Conservation (phyloP, 2,888 invertebrate species). For the Lutraria lutraria region DNA sequence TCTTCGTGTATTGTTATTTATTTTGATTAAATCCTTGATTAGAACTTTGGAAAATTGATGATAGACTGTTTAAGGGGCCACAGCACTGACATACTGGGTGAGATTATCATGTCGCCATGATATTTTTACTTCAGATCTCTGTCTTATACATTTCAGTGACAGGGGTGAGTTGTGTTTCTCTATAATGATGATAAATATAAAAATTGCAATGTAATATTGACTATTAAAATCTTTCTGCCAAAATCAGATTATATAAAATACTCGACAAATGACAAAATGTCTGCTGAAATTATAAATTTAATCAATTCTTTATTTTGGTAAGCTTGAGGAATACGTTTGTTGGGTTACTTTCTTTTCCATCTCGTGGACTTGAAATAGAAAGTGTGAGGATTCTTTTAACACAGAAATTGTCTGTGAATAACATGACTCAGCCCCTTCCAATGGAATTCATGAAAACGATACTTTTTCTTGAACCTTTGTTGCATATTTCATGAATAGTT, state of each 20-base stretch:
- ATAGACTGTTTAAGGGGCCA: constrained; percentile 2
- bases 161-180: not conserved
- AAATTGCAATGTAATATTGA: not conserved
- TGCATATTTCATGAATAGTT: too few relatives aligned
- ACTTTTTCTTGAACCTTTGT: too few relatives aligned
- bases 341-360: not conserved
- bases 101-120: not conserved
- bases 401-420: too few relatives aligned
- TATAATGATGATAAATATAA: constrained; percentile 4
- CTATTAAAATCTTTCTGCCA: constrained; percentile 5
- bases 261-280: not conserved
- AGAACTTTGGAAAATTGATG: not conserved
- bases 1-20: not conserved
- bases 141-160: not conserved
- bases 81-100: not conserved
- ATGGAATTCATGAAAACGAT: too few relatives aligned
- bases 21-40: constrained; percentile 11
- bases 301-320: not conserved
- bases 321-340: not conserved
- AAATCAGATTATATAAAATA: not conserved
- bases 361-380: too few relatives aligned
- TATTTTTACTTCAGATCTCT: not conserved
- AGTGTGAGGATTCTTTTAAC: too few relatives aligned
- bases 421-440: too few relatives aligned
- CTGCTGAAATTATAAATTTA: not conserved